Evolutionary conservation across 2,113 vertebrate species (phyloP).

Genomic region (Cariama cristata): DNA sequence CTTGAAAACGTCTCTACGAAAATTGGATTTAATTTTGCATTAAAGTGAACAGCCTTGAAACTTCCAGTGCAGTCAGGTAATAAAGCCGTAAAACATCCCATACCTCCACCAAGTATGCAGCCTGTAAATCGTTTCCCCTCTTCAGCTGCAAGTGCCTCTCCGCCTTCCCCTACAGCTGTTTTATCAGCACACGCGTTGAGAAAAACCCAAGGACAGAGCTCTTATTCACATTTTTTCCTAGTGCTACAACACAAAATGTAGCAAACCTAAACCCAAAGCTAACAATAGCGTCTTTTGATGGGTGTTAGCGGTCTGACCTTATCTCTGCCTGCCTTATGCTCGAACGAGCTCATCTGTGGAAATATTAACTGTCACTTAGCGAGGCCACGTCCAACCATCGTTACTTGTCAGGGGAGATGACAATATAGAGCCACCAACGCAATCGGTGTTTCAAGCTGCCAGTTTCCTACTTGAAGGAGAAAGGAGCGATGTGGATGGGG

Average conservation of each 20-base stretch:
- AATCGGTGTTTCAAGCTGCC: accelerated
- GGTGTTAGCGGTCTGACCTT: neutral
- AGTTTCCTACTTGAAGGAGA: neutral
- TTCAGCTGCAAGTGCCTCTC: neutral
- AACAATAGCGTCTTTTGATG: neutral
- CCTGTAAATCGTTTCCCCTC: neutral
- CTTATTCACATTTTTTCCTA: neutral
- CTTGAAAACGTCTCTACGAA: neutral
- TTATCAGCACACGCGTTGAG: neutral
- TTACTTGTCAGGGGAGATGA: neutral
- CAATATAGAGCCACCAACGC: neutral
- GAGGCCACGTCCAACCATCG: accelerated
- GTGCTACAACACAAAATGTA: neutral
- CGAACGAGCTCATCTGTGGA: neutral
- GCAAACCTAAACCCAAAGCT: neutral
- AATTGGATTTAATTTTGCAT: neutral
- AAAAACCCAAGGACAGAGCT: neutral
- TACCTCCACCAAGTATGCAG: neutral
- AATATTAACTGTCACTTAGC: neutral
- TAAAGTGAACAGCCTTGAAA: neutral
- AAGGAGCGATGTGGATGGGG: accelerated
- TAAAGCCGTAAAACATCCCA: neutral
- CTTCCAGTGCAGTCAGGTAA: neutral
- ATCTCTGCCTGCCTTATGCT: neutral
- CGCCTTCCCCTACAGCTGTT: neutral